Evolutionary conservation across 2,113 vertebrate species (phyloP).

Genomic region (zebrafish (Danio rerio)): GRCz12tu NC_133182.1:32140501-32141000

Average conservation of each 20-base stretch:
- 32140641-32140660: conserved; percentile 45
- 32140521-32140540: not conserved
- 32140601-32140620: conserved; percentile 32
- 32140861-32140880: conserved; percentile 12
- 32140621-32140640: conserved; percentile 31
- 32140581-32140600: conserved; percentile 7
- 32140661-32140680: conserved; percentile 41
- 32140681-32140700: conserved; percentile 52
- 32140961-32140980: not conserved
- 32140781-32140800: conserved; percentile 21
- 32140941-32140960: not conserved
- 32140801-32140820: conserved; percentile 21
- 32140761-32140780: conserved; percentile 29
- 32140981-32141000: not conserved
- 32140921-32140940: not conserved
- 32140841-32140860: not conserved
- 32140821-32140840: not conserved
- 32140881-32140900: not conserved
- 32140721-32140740: conserved; percentile 47
- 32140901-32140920: not conserved
- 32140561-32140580: not conserved
- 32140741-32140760: conserved; percentile 51
- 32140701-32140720: conserved; percentile 60
- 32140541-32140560: not conserved
- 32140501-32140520: not conserved